phyloP scores from a whole-genome alignment of 2,797 vertebrate species.

The Rachycentron canadum region DNA sequence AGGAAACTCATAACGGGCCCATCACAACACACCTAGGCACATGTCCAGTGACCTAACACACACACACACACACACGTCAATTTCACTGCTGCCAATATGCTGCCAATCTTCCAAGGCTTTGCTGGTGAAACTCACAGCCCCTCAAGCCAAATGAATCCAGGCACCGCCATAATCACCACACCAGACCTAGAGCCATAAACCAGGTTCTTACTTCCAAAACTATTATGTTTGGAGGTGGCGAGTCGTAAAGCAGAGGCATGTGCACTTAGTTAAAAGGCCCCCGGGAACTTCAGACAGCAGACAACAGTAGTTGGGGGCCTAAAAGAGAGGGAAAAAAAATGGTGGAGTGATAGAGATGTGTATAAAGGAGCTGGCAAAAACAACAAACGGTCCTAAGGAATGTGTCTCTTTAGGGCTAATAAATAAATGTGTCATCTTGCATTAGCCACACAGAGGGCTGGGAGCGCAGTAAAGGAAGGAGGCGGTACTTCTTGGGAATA shows the following conservation, averaged over 20 bases:
- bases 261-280: conserved; percentile 71
- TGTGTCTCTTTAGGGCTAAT: conserved; percentile 54
- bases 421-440: conserved; percentile 68
- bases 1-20: conserved; percentile 78
- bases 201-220: conserved; percentile 58
- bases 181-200: conserved; percentile 73
- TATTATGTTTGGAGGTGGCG: conserved; percentile 73
- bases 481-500: not conserved
- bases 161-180: conserved; percentile 67
- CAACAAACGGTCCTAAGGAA: conserved; percentile 70
- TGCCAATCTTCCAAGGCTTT: conserved; percentile 43
- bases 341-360: conserved; percentile 53
- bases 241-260: conserved; percentile 75
- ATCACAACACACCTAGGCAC: conserved; percentile 75
- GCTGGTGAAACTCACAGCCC: conserved; percentile 46
- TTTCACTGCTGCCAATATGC: conserved; percentile 56
- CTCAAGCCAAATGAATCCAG: conserved; percentile 61
- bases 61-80: conserved; percentile 51
- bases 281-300: conserved; percentile 56
- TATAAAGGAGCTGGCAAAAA: conserved; percentile 73
- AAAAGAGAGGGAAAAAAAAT: not conserved
- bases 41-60: conserved; percentile 48
- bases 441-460: conserved; percentile 25
- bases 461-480: not conserved
- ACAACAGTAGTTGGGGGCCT: conserved; percentile 36